Conservation (phyloP, 2,113 vertebrate genomes). For the Pipra filicauda region DNA sequence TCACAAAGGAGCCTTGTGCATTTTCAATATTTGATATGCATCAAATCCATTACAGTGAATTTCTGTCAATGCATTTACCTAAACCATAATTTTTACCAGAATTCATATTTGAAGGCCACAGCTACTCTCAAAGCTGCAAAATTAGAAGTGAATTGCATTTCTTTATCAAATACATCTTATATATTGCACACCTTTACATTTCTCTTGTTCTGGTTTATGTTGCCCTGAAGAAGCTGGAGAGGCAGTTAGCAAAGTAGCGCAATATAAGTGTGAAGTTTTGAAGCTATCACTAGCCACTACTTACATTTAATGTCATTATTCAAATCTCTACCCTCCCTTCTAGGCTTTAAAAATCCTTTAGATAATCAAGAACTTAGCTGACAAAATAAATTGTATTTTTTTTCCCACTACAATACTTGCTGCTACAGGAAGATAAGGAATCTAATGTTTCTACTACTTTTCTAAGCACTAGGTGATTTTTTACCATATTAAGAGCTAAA, state of each 20-base stretch:
- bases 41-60: background rate
- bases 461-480: background rate
- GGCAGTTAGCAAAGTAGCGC: background rate
- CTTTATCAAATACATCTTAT: background rate
- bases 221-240: background rate
- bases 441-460: background rate
- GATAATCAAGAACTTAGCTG: background rate
- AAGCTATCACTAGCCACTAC: background rate
- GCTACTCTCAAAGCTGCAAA: background rate
- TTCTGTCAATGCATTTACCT: background rate
- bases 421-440: background rate
- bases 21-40: background rate
- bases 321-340: background rate
- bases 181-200: accelerated
- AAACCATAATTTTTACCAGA: background rate
- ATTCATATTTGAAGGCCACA: background rate
- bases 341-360: background rate
- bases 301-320: background rate
- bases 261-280: background rate
- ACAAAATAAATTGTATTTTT: background rate
- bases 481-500: background rate
- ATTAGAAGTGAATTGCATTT: background rate
- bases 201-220: background rate
- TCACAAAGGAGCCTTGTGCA: background rate
- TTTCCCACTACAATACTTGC: background rate